phyloP scores from a whole-genome alignment of 2,113 vertebrate species.

The Scatophagus argus region DNA sequence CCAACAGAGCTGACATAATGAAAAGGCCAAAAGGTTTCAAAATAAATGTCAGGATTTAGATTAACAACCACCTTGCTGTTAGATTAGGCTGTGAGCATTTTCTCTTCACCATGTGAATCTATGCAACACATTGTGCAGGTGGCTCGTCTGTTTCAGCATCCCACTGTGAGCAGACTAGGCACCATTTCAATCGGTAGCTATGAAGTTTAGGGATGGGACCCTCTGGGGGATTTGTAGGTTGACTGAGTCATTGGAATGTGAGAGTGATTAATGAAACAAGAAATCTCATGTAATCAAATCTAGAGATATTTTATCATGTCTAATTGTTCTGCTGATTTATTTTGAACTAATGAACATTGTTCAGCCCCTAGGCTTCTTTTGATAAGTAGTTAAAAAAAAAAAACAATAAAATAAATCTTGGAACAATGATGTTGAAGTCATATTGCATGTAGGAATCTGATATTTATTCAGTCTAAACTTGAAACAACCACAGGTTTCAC shows the following conservation, averaged over 20 bases:
- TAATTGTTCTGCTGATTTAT: conserved; percentile 47
- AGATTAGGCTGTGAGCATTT: conserved; percentile 11
- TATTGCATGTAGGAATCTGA: not conserved
- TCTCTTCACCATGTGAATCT: not conserved
- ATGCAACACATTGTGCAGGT: conserved; percentile 20
- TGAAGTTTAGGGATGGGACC: conserved; percentile 5
- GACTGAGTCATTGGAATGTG: not conserved
- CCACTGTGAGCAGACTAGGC: conserved; percentile 5
- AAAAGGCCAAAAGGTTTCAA: conserved; percentile 22
- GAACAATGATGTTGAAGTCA: not conserved
- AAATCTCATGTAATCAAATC: conserved; percentile 49
- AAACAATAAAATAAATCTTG: conserved; percentile 16
- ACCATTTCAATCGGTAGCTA: conserved; percentile 5
- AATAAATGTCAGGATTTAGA: conserved; percentile 37
- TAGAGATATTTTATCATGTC: conserved; percentile 42
- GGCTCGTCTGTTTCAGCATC: conserved; percentile 15
- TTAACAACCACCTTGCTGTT: conserved; percentile 9
- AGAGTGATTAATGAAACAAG: conserved; percentile 53
- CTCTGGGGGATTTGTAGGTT: not conserved
- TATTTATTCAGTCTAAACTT: conserved; percentile 7
- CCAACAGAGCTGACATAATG: conserved; percentile 11
- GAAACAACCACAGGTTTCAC: not conserved
- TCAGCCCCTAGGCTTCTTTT: conserved; percentile 49
- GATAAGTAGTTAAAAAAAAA: conserved; percentile 53
- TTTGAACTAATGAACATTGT: conserved; percentile 54